Evolutionary conservation across 2,888 invertebrate species (phyloP).

Genomic region (Callinectes sapidus): DNA sequence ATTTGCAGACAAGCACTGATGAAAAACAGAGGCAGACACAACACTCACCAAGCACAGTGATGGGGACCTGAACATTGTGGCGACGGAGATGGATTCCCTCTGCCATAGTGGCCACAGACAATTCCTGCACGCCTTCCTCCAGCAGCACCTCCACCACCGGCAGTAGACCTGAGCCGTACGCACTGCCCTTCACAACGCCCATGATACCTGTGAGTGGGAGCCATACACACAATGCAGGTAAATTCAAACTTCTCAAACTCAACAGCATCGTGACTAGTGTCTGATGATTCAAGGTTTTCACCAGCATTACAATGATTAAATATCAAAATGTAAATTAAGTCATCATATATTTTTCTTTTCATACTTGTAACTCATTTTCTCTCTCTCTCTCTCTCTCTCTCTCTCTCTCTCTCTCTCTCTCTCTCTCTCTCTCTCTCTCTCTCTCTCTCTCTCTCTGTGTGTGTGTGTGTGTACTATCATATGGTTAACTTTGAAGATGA

Average conservation of each 20-base stretch:
- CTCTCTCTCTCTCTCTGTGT: too few relatives aligned
- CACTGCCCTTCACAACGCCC: constrained; percentile 69
- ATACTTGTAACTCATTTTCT: too few relatives aligned
- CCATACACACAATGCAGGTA: not conserved
- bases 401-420: too few relatives aligned
- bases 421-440: too few relatives aligned
- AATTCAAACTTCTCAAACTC: not conserved
- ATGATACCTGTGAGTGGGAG: constrained; percentile 53
- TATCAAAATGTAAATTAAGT: too few relatives aligned
- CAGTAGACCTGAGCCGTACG: constrained; percentile 64
- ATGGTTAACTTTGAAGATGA: too few relatives aligned
- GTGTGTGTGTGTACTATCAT: too few relatives aligned
- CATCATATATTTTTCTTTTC: too few relatives aligned
- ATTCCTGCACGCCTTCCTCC: constrained; percentile 66
- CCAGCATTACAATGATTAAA: too few relatives aligned
- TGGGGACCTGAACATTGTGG: constrained; percentile 51
- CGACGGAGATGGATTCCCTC: constrained; percentile 63
- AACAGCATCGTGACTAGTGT: not conserved
- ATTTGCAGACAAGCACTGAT: not conserved
- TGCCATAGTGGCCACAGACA: constrained; percentile 64
- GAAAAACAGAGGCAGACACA: not conserved
- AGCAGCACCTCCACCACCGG: constrained; percentile 62
- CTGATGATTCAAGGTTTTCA: not conserved
- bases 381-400: too few relatives aligned
- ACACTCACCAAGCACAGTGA: constrained; percentile 62